phyloP scores from a whole-genome alignment of 2,888 invertebrate species.

The Microchrysa polita region DNA sequence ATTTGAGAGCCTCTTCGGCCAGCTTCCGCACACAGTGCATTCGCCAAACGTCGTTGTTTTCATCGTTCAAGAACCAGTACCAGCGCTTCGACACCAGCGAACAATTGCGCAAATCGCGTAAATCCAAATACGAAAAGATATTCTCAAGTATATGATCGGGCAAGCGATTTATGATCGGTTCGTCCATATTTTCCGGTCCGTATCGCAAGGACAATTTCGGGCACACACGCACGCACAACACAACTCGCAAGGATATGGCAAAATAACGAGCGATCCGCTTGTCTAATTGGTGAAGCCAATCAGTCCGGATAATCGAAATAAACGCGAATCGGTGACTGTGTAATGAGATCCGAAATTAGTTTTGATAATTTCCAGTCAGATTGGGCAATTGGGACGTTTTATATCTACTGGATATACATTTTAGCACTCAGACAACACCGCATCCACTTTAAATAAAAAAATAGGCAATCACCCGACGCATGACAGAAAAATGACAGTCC shows the following conservation, averaged over 20 bases:
- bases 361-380: not conserved
- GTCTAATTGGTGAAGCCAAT: slow-evolving; percentile 12
- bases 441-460: not conserved
- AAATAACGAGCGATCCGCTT: slow-evolving; percentile 18
- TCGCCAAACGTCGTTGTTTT: slow-evolving; percentile 96
- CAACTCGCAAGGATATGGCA: not conserved
- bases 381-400: too few relatives aligned
- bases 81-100: slow-evolving; percentile 93
- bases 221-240: not conserved
- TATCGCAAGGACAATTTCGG: not conserved
- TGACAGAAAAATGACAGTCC: slow-evolving; percentile 24
- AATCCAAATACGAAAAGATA: slow-evolving; percentile 89
- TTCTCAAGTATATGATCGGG: slow-evolving; percentile 86
- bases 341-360: too few relatives aligned
- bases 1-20: slow-evolving; percentile 85
- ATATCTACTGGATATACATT: not conserved
- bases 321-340: too few relatives aligned
- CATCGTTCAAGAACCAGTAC: slow-evolving; percentile 89
- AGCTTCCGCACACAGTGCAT: slow-evolving; percentile 86
- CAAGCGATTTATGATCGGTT: slow-evolving; percentile 71
- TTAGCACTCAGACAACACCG: not conserved
- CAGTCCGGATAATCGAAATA: not conserved
- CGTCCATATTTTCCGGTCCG: slow-evolving; percentile 65
- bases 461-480: slow-evolving; percentile 17
- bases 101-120: slow-evolving; percentile 88